Conservation (phyloP, 2,113 vertebrate species). For the Oostethus manadensis region DNA sequence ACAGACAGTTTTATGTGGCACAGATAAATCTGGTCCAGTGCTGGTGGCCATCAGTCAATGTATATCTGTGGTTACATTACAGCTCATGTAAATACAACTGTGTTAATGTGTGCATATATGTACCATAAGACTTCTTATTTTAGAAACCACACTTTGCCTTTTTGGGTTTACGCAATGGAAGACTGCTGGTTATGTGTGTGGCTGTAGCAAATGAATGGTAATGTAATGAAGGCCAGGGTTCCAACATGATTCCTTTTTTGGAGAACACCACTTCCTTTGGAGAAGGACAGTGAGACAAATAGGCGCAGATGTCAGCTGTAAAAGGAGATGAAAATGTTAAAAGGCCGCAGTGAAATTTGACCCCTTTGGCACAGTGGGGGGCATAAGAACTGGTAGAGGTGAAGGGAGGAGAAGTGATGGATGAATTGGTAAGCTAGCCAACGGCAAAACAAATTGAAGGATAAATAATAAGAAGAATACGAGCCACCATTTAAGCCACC, state of each 20-base stretch:
- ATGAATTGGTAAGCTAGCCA: slow-evolving; percentile 12
- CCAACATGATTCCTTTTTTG: slow-evolving; percentile 62
- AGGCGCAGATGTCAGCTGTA: slow-evolving; percentile 20
- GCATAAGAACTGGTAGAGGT: slow-evolving; percentile 4
- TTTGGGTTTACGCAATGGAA: slow-evolving; percentile 11
- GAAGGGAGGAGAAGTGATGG: slow-evolving; percentile 20
- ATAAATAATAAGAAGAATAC: not conserved
- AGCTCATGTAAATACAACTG: slow-evolving; percentile 31
- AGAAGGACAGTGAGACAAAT: slow-evolving; percentile 26
- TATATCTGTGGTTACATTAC: slow-evolving; percentile 18
- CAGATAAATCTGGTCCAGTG: not conserved
- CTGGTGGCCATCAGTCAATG: slow-evolving; percentile 16
- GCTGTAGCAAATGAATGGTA: slow-evolving; percentile 36
- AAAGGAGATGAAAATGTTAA: slow-evolving; percentile 46
- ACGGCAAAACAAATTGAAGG: slow-evolving; percentile 15
- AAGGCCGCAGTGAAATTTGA: slow-evolving; percentile 56
- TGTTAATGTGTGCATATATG: slow-evolving; percentile 9
- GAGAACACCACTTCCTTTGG: slow-evolving; percentile 50
- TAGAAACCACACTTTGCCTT: slow-evolving; percentile 8
- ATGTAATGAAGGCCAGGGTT: slow-evolving; percentile 57
- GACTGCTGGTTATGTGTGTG: slow-evolving; percentile 18
- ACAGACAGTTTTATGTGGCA: too few relatives aligned
- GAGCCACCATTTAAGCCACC: slow-evolving; percentile 9
- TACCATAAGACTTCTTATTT: not conserved
- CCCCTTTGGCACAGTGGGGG: slow-evolving; percentile 38